Conservation (phyloP, 2,888 invertebrate species). For the Dicyrtoma fusca region DNA sequence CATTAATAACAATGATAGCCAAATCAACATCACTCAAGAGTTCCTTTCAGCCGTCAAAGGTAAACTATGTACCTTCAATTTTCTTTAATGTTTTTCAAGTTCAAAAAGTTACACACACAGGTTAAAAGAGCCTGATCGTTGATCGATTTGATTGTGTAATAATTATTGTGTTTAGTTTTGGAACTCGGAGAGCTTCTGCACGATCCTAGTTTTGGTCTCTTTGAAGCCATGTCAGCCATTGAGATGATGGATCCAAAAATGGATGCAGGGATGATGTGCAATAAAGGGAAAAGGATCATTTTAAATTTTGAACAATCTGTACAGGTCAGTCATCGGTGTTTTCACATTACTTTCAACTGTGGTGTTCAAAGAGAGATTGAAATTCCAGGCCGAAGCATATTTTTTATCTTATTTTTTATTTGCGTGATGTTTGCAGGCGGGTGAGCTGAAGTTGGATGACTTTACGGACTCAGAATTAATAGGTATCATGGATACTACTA, state of each 20-base stretch:
- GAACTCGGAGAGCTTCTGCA: slow-evolving; percentile 88
- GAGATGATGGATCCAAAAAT: slow-evolving; percentile 99
- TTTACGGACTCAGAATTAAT: slow-evolving; percentile 80
- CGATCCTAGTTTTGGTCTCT: slow-evolving; percentile 86
- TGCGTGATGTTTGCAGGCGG: too few species aligned
- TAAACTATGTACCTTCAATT: not conserved
- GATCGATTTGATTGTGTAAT: slow-evolving; percentile 1
- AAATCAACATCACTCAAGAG: slow-evolving; percentile 29
- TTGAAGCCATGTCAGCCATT: slow-evolving; percentile 99
- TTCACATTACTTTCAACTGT: too few species aligned
- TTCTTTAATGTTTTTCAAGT: not conserved
- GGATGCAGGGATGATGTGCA: slow-evolving; percentile 98
- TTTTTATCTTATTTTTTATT: slow-evolving; percentile 10
- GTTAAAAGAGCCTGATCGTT: too few species aligned
- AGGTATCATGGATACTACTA: slow-evolving; percentile 90
- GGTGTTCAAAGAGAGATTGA: too few species aligned
- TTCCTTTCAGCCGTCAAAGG: slow-evolving; percentile 27
- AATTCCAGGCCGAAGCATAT: too few species aligned
- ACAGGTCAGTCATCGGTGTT: slow-evolving; percentile 66
- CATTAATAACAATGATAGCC: not conserved
- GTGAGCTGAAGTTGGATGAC: slow-evolving; percentile 73
- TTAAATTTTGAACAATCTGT: slow-evolving; percentile 86
- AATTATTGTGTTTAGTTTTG: slow-evolving; percentile 66
- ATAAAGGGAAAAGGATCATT: slow-evolving; percentile 73
- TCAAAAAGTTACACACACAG: too few species aligned